Evolutionary conservation across 1,140 invertebrate species (phyloP).

Genomic region (Andricus grossulariae): DNA sequence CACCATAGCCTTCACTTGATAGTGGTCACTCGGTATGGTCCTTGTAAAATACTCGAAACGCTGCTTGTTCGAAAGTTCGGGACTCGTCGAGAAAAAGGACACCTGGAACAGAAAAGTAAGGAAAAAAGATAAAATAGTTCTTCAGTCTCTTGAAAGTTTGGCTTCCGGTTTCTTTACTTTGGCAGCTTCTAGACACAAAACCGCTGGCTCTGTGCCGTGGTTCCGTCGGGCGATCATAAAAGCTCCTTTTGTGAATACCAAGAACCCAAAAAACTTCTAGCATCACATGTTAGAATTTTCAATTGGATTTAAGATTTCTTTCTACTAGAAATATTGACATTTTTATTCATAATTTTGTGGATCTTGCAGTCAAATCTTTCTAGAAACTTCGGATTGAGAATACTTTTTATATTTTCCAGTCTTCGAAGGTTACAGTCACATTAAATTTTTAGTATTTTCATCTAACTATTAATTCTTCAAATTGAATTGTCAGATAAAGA

Average conservation of each 20-base stretch:
- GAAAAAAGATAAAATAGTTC: background rate
- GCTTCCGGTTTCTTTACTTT: slow-evolving; percentile 24
- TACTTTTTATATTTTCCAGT: too few species aligned
- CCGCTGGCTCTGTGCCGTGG: slow-evolving; percentile 17
- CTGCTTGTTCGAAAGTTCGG: slow-evolving; percentile 95
- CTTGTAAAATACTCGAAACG: slow-evolving; percentile 96
- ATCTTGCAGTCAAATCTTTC: background rate
- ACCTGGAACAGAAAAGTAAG: slow-evolving; percentile 80
- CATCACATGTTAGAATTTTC: background rate
- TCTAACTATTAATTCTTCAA: too few species aligned
- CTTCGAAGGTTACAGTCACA: too few species aligned
- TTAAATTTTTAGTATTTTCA: background rate
- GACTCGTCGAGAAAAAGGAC: slow-evolving; percentile 96
- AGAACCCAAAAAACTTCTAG: slow-evolving; percentile 1
- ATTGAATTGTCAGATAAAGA: too few species aligned
- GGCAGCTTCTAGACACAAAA: background rate
- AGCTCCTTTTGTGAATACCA: slow-evolving; percentile 13
- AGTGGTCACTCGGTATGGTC: slow-evolving; percentile 95
- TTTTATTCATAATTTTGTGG: background rate
- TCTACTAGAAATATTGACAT: background rate
- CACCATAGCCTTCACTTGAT: slow-evolving; percentile 97
- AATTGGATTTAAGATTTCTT: slow-evolving; percentile 15
- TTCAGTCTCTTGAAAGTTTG: slow-evolving; percentile 25
- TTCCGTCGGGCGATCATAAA: background rate
- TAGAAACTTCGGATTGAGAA: too few species aligned